Conservation (phyloP, 1,140 invertebrate genomes). For the Tetramorium alpestre region DNA sequence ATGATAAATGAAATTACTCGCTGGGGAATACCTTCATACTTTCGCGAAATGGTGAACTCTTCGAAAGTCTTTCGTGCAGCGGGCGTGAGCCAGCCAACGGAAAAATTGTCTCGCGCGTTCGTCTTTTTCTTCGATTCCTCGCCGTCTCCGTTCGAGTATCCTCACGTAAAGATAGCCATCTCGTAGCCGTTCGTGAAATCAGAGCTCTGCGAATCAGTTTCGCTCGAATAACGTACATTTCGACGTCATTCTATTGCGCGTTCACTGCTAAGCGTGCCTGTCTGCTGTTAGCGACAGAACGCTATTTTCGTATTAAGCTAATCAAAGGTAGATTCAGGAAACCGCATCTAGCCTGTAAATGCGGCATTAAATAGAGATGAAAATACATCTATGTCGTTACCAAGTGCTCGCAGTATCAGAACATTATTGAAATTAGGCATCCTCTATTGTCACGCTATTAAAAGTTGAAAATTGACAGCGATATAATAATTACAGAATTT, state of each 20-base stretch:
- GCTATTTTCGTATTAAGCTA: slow-evolving; percentile 15
- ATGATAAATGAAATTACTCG: slow-evolving; percentile 53
- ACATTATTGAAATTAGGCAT: background rate
- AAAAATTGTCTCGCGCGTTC: background rate
- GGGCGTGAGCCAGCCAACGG: background rate
- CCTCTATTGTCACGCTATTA: background rate
- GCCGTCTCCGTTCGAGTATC: background rate
- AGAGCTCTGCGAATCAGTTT: background rate
- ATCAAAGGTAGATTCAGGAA: slow-evolving; percentile 14
- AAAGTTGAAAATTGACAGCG: slow-evolving; percentile 31
- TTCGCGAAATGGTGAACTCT: slow-evolving; percentile 4
- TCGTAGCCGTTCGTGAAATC: background rate
- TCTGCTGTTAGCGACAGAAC: background rate
- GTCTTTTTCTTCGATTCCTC: background rate
- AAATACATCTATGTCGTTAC: background rate
- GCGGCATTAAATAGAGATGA: slow-evolving; percentile 13
- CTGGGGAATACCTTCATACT: slow-evolving; percentile 16
- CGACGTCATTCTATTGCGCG: background rate
- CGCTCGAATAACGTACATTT: slow-evolving; percentile 9
- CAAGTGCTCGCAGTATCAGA: background rate
- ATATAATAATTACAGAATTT: slow-evolving; percentile 14
- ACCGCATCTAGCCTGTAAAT: background rate
- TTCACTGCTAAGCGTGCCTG: background rate
- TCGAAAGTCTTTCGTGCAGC: background rate
- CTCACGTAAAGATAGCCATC: background rate